Base-by-base conservation (phyloP, 2,113 vertebrate species). In the Ctenodactylus gundi region DNA sequence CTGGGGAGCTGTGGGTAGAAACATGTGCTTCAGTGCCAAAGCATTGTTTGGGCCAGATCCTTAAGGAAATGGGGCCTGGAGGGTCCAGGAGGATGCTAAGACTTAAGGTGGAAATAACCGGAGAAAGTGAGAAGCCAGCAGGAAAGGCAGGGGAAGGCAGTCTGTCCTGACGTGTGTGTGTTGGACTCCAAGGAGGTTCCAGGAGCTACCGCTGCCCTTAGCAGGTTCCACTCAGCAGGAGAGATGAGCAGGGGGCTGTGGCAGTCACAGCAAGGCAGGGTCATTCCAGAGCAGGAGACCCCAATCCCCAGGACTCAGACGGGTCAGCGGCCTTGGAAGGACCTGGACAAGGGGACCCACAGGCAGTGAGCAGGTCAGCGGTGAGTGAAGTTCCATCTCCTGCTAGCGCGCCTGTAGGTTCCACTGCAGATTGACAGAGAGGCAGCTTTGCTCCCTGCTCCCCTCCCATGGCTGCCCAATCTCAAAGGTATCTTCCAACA, bases 101-200 rank as follows among this genome's bases (percentile, higher is more conserved):
- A 60, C 36, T 41, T 29, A 29, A 53, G 25, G n/a, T 7, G 4
- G 46, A 90, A 7, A 14, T 23, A 14, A 21, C 2, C 7, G 39
- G 76, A 18, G 21, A 23, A 41, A 34, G 57, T 25, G 53, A 17
- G 31, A 20, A 3, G 3, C 29, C 7, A 20, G 39, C 29, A 13
- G 36, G 41, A 10, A 6, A 44, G 34, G 12, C 4, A 41, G 41
- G 39, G 58, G 44, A n/a, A 31, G 57, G 20, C 67, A 21, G 46
- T 39, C 18, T 18, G 36, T 23, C 1, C 1, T 0, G 31, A 25
- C 6, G 6, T 41, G 17, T 14, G 41, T 34, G 1, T 17, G 58
- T 62, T 65, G 27, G 55, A 17, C 77, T 60, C 20, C 1, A 0
- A 3, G n/a, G 31, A 72, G 44, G 55, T 14, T 67, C 8, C 51